Evolutionary conservation across 2,113 vertebrate genomes (phyloP), one percentile per base, ranked within the genome.

Genomic region (Plectropomus leopardus): DNA sequence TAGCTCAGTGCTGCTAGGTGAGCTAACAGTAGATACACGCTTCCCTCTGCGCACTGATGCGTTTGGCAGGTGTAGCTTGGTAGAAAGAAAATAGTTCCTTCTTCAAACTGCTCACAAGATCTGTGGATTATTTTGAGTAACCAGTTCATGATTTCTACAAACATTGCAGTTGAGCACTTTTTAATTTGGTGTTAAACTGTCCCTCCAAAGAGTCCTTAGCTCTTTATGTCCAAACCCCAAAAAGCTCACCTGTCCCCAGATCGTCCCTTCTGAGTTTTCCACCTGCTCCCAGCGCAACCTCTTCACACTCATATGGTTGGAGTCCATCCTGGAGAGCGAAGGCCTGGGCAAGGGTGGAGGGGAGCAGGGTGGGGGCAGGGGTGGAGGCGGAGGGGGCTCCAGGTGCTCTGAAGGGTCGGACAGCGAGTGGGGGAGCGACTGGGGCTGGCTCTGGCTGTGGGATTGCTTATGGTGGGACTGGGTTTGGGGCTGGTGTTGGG

Each of bases 211-310:
- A 79, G 23, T 7, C 6, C 34, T 24, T 66, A 47, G 19, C 5
- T 59, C 4, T 0, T 5, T 6, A 8, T n/a, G 34, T 65, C 11
- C 9, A 0, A 63, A 45, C 4, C 3, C 5, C 23, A 30, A 21
- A 69, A 19, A 61, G 65, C 94, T 17, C 89, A 98, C 98, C 96
- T 99, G 97, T 5, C 98, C 98, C 98, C 98, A 99, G 88, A 99
- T 99, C 45, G 98, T 99, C 50, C 98, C 98, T 85, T 99, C 98
- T 0, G 98, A 99, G 90, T 99, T 98, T 89, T 99, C 97, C 93
- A 99, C 97, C 85, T 99, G 98, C 91, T 99, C 97, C 98, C 98
- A 99, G n/a, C 98, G 96, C 79, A 99, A 94, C 72, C 97, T 95
- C 91, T 99, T 99, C 82, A 99, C 97, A 0, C 96, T 99, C 98